Evolutionary conservation across 2,888 invertebrate genomes (phyloP).

Genomic region (Apantesis nais): DNA sequence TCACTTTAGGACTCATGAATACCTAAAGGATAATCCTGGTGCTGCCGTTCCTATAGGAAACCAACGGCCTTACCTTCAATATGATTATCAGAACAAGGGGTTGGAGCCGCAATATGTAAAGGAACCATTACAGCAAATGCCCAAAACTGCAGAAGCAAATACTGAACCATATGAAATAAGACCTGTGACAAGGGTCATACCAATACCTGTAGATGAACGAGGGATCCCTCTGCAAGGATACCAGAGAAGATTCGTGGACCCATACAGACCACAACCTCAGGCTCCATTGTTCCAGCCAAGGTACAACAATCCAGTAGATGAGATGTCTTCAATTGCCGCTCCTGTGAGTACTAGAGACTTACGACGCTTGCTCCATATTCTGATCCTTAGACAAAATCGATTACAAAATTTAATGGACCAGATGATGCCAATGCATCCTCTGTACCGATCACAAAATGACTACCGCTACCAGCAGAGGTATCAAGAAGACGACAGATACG

Average conservation of each 20-base stretch:
- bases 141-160: slow-evolving; percentile 64
- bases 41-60: slow-evolving; percentile 81
- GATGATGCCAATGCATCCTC: slow-evolving; percentile 68
- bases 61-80: slow-evolving; percentile 81
- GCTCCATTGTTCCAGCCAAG: slow-evolving; percentile 59
- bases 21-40: slow-evolving; percentile 80
- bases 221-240: slow-evolving; percentile 77
- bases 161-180: slow-evolving; percentile 71
- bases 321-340: slow-evolving; percentile 87
- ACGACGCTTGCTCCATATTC: slow-evolving; percentile 87
- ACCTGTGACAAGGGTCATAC: slow-evolving; percentile 75
- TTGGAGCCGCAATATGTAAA: slow-evolving; percentile 77
- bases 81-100: slow-evolving; percentile 79
- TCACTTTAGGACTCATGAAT: slow-evolving; percentile 80
- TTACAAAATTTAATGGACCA: slow-evolving; percentile 85
- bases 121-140: slow-evolving; percentile 59
- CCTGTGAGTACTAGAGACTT: slow-evolving; percentile 90
- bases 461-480: slow-evolving; percentile 67
- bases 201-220: slow-evolving; percentile 78
- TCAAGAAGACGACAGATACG: slow-evolving; percentile 75
- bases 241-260: slow-evolving; percentile 70
- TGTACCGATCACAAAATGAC: slow-evolving; percentile 63
- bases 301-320: slow-evolving; percentile 83
- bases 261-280: slow-evolving; percentile 63
- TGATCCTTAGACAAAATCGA: slow-evolving; percentile 87